Percentiles rank a stretch among this genome's conserved stretches.
Conservation (phyloP, 2,888 invertebrate genomes). For the Hetaerina titia region DNA sequence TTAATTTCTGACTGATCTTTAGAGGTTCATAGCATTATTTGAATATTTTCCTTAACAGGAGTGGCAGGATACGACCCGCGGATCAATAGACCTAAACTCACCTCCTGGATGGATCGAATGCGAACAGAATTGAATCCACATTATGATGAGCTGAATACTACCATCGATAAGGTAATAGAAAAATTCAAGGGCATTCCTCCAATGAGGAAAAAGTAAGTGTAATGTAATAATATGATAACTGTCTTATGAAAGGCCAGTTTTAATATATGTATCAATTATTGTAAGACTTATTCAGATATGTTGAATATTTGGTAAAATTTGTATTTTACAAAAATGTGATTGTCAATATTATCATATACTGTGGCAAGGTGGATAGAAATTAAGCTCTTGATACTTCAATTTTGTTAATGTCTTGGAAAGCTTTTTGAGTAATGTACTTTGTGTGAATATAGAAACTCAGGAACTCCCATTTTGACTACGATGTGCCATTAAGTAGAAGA, state of each 20-base stretch:
- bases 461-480: too few species aligned
- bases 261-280: background rate
- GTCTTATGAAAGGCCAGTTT: background rate
- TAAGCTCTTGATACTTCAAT: too few species aligned
- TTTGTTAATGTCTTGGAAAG: too few species aligned
- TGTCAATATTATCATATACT: too few species aligned
- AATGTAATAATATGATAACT: background rate
- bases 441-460: too few species aligned
- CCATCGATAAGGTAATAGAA: conserved; percentile 6
- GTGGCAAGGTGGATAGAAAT: too few species aligned
- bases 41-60: conserved; percentile 71
- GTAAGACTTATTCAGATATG: background rate
- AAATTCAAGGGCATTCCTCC: conserved; percentile 57
- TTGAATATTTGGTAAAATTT: background rate
- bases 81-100: conserved; percentile 73
- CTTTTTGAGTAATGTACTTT: too few species aligned
- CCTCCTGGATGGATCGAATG: conserved; percentile 75
- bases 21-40: conserved; percentile 4
- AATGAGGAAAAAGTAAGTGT: background rate
- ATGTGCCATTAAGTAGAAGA: too few species aligned
- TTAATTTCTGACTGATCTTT: background rate
- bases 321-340: too few species aligned
- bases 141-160: conserved; percentile 73
- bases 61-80: conserved; percentile 75
- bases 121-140: conserved; percentile 74